Conservation (phyloP, 2,797 vertebrate genomes). For the Agapornis canus region DNA sequence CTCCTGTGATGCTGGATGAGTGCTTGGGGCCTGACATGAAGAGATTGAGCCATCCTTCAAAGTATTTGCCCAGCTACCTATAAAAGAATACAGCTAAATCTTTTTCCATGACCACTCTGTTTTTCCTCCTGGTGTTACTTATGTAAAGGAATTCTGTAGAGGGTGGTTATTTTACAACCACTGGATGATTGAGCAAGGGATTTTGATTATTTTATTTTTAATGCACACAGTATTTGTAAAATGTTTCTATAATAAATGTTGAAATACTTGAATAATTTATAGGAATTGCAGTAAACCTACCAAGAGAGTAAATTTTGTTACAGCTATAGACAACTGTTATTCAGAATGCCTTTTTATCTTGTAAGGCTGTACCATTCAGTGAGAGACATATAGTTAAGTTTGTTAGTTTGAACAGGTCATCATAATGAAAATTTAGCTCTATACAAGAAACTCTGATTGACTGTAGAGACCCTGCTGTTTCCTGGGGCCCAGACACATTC, state of each 20-base stretch:
- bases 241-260: not conserved
- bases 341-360: not conserved
- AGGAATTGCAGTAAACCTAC: not conserved
- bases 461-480: not conserved
- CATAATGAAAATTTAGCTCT: not conserved
- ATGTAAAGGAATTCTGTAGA: not conserved
- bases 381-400: not conserved
- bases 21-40: not conserved
- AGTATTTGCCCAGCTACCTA: not conserved
- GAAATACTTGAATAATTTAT: not conserved
- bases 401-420: not conserved
- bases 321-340: not conserved
- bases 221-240: not conserved
- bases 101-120: not conserved
- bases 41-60: not conserved
- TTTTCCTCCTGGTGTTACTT: not conserved
- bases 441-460: not conserved
- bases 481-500: not conserved
- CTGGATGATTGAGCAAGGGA: not conserved
- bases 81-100: not conserved
- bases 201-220: not conserved
- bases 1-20: not conserved
- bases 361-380: not conserved
- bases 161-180: not conserved
- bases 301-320: not conserved